These are phyloP conservation scores for Keiferia lycopersicella DNA, from an alignment of 2,888 invertebrate genomes.

Conservation along the genomic window DNA sequence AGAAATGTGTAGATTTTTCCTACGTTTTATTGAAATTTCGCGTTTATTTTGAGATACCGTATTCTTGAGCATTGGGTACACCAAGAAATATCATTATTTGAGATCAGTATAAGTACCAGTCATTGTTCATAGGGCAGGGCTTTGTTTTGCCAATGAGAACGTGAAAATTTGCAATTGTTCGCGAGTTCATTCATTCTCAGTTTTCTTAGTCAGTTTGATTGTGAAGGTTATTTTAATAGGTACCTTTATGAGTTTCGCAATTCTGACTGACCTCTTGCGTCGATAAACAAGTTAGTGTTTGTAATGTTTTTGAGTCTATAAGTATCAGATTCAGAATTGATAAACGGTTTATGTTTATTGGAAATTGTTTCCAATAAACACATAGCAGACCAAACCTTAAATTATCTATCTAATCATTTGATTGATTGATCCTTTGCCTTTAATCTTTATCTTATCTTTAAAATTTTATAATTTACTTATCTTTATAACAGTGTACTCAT, in stretches of 20 bases:
- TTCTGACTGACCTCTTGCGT: too few species aligned
- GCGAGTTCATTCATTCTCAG: constrained; percentile 4
- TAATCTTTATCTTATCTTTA: background rate
- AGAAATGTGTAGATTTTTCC: too few species aligned
- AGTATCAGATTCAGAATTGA: too few species aligned
- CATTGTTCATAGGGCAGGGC: background rate
- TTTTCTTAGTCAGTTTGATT: background rate
- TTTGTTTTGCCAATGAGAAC: constrained; percentile 14
- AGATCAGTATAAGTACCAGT: background rate
- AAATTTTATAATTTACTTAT: background rate
- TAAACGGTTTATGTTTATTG: too few species aligned
- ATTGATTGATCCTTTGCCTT: background rate
- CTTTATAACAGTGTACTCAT: background rate
- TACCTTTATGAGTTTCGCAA: too few species aligned
- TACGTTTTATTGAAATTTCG: too few species aligned
- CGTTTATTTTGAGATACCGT: too few species aligned
- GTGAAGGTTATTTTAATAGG: background rate
- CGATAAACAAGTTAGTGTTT: too few species aligned
- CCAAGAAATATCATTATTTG: background rate
- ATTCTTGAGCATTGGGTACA: too few species aligned
- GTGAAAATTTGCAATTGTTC: constrained; percentile 16
- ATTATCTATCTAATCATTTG: background rate
- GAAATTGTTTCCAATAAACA: too few species aligned
- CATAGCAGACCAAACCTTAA: too few species aligned
- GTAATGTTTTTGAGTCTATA: too few species aligned